A percentile compares a stretch with the other conserved stretches of the same genome.
These are phyloP conservation scores for Panagrolaimus sp. DNA, from an alignment of 1,140 invertebrate species.

Conservation along the genomic window DNA sequence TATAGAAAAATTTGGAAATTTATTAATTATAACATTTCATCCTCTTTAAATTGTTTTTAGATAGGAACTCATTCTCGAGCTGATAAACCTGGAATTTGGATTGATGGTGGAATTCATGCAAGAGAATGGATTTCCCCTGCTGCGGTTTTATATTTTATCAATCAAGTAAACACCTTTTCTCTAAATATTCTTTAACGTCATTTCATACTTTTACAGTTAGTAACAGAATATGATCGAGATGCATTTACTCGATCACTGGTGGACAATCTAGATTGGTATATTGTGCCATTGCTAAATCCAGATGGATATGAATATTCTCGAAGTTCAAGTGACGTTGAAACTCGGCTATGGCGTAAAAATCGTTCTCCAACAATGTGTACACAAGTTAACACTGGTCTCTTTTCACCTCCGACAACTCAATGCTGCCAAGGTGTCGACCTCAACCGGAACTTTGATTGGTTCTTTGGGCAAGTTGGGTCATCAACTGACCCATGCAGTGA, in stretches of 20 bases:
- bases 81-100: slow-evolving; percentile 53
- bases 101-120: slow-evolving; percentile 60
- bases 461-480: slow-evolving; percentile 57
- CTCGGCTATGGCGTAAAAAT: slow-evolving; percentile 55
- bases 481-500: slow-evolving; percentile 57
- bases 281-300: slow-evolving; percentile 54
- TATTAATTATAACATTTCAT: too few relatives aligned
- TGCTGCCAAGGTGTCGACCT: slow-evolving; percentile 51
- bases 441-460: slow-evolving; percentile 52
- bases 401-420: slow-evolving; percentile 49
- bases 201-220: slow-evolving; percentile 34
- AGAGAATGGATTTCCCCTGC: slow-evolving; percentile 62
- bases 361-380: slow-evolving; percentile 53
- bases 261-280: slow-evolving; percentile 55
- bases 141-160: slow-evolving; percentile 59
- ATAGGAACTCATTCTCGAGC: slow-evolving; percentile 44
- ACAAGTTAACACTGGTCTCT: slow-evolving; percentile 45
- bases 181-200: background rate
- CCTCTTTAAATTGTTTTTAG: too few relatives aligned
- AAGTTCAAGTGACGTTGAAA: slow-evolving; percentile 44
- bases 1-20: too few relatives aligned
- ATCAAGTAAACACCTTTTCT: slow-evolving; percentile 43
- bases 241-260: slow-evolving; percentile 50
- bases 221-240: slow-evolving; percentile 49
- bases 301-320: slow-evolving; percentile 53